Percentiles rank a stretch among this genome's conserved stretches.
Evolutionary conservation across 2,888 invertebrate species (phyloP).

Genomic region (Thelaira solivaga): DNA sequence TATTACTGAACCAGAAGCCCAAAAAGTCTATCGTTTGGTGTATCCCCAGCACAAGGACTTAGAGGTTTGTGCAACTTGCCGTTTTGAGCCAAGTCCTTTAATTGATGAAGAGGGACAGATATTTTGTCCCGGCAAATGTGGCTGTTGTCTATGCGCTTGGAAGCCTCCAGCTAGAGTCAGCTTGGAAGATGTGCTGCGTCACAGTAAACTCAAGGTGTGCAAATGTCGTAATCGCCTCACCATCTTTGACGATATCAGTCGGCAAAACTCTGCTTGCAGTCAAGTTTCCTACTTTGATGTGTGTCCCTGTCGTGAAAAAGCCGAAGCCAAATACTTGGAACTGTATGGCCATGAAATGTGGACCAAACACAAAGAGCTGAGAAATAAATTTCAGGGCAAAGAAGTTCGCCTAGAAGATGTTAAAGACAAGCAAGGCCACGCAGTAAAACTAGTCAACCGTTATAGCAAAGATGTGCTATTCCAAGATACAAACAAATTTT

Average conservation of each 20-base stretch:
- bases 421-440: slow-evolving; percentile 62
- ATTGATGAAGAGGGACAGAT: slow-evolving; percentile 68
- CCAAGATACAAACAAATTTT: not conserved
- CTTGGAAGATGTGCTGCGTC: slow-evolving; percentile 62
- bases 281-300: slow-evolving; percentile 68
- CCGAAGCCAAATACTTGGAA: slow-evolving; percentile 71
- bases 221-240: slow-evolving; percentile 68
- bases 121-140: slow-evolving; percentile 72
- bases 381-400: slow-evolving; percentile 55
- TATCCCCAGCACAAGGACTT: slow-evolving; percentile 71
- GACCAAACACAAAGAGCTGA: slow-evolving; percentile 39
- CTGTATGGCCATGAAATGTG: slow-evolving; percentile 69
- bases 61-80: slow-evolving; percentile 68
- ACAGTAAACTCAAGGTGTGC: slow-evolving; percentile 70
- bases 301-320: slow-evolving; percentile 73
- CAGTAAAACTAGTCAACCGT: no score
- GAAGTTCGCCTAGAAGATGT: slow-evolving; percentile 67
- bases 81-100: slow-evolving; percentile 70
- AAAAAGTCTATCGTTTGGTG: slow-evolving; percentile 65
- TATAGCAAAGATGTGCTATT: not conserved
- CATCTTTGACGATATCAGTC: slow-evolving; percentile 65
- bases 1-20: not conserved
- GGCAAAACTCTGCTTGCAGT: slow-evolving; percentile 59
- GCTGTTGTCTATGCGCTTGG: slow-evolving; percentile 73
- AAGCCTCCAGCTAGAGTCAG: slow-evolving; percentile 60